These are phyloP conservation scores for Drosophila pectinifera DNA, from an alignment of 1,140 invertebrate genomes.

Conservation along the genomic window DNA sequence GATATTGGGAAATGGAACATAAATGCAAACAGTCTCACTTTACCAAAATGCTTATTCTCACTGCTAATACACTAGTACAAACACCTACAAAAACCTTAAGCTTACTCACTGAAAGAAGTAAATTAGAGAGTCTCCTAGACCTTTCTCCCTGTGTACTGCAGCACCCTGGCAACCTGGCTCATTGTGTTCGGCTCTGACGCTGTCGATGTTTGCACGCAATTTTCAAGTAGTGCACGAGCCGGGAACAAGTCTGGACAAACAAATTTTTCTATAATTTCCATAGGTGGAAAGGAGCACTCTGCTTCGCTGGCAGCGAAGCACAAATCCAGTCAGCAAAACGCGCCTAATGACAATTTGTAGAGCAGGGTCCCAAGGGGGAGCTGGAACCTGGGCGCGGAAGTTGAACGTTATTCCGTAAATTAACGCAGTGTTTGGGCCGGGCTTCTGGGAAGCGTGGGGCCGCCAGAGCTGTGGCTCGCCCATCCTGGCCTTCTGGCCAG, in stretches of 20 bases:
- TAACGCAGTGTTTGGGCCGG: constrained; percentile 59
- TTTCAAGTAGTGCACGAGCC: constrained; percentile 70
- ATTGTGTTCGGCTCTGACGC: constrained; percentile 13
- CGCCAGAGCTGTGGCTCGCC: constrained; percentile 49
- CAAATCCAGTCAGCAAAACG: constrained; percentile 30
- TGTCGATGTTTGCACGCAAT: constrained; percentile 72
- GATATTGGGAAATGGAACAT: no score
- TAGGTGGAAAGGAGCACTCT: constrained; percentile 3
- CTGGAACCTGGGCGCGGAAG: constrained; percentile 52
- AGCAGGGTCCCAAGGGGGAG: constrained; percentile 14
- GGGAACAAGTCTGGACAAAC: constrained; percentile 75
- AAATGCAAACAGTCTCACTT: no score
- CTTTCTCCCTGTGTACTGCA: constrained; percentile 18
- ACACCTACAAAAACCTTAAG: no score
- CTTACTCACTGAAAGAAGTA: no score
- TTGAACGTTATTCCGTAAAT: constrained; percentile 78
- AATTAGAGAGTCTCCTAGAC: no score
- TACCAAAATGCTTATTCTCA: no score
- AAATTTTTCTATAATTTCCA: constrained; percentile 81
- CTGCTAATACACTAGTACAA: no score
- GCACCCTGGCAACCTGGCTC: constrained; percentile 27
- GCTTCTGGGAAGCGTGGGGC: constrained; percentile 19
- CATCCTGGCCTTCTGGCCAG: constrained; percentile 17
- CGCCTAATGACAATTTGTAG: constrained; percentile 80
- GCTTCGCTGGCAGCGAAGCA: constrained; percentile 47